Percentiles rank a stretch among this genome's conserved stretches.
Conservation (phyloP, 35 echinoderm and acorn worm genomes). For the Apostichopus californicus region DNA sequence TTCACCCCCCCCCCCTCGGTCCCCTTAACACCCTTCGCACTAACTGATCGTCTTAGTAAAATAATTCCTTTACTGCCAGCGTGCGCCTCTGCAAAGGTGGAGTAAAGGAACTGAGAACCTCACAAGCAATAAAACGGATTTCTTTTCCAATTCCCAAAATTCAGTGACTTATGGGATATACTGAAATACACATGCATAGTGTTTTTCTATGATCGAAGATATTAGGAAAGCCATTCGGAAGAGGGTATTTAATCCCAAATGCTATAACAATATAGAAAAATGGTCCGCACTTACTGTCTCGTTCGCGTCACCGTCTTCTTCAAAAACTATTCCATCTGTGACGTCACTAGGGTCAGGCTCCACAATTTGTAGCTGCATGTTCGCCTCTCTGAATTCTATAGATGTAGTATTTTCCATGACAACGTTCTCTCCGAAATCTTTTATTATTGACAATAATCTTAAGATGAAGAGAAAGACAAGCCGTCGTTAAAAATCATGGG, state of each 20-base stretch:
- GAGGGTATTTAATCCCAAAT: background rate
- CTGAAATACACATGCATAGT: too few relatives aligned
- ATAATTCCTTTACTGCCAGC: too few relatives aligned
- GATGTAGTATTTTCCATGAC: constrained; percentile 16
- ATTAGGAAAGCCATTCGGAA: too few relatives aligned
- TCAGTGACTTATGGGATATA: too few relatives aligned
- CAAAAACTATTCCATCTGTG: constrained; percentile 34
- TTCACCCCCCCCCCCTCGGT: too few relatives aligned
- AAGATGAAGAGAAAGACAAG: background rate
- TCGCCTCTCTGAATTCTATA: constrained; percentile 18
- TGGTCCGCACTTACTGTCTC: constrained; percentile 7
- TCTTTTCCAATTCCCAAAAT: too few relatives aligned
- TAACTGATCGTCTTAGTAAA: too few relatives aligned
- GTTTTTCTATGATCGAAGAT: too few relatives aligned
- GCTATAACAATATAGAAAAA: background rate
- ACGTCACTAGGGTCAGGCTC: background rate
- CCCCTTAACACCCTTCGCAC: too few relatives aligned
- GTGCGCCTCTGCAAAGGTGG: too few relatives aligned
- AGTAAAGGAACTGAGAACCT: too few relatives aligned
- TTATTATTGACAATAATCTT: constrained; percentile 26
- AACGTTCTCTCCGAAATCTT: constrained; percentile 17
- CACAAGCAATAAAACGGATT: too few relatives aligned
- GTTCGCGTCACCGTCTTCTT: background rate
- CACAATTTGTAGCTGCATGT: constrained; percentile 29
- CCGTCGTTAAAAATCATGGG: background rate